Evolutionary conservation across 1,140 invertebrate species (phyloP), one percentile per base, ranked within the genome.

Genomic region (Dinoponera quadriceps): DNA sequence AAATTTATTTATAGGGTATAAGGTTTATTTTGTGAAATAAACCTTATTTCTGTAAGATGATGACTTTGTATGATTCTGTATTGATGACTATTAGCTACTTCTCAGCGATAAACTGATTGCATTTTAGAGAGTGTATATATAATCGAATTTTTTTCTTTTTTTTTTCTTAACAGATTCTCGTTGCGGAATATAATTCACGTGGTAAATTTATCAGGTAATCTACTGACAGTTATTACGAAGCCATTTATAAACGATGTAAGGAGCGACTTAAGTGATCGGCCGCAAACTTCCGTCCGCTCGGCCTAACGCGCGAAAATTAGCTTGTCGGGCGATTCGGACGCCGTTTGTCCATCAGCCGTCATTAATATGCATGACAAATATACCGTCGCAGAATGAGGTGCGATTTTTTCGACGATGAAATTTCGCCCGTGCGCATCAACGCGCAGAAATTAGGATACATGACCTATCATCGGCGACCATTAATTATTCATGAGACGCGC

Each of bases 301-400:
- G 11, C 65, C 0, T 80, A 80, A 80, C 75, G 75, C 65, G 75
- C 65, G 75, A 80, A 80, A 80, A 80, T 80, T 69, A 71, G 65
- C 4, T 80, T 71, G 75, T 80, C 38, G 65, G 65, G 49, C 33
- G 2, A 80, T 80, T 80, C 18, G 38, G 65, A 57, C 33, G 65
- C 65, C 33, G 33, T 51, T 80, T 80, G 65, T 71, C 54, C 75
- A 59, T 80, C 75, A 80, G 51, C 65, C 66, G 51, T 80, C 75
- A 80, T 80, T 80, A 80, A 71, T 71, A 80, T 80, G 75, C 75
- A 80, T 80, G 75, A 71, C 75, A 80, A 80, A 80, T 80, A 80
- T 7, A 57, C 29, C 63, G 51, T 57, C 38, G 33, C 66, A 57
- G 33, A 78, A 80, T 80, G 75, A 80, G 65, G 75, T 71, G 75